A percentile compares a stretch with the other conserved stretches of the same genome.
phyloP scores from a whole-genome alignment of 2,797 vertebrate genomes.

The Smutsia temminckii region DNA sequence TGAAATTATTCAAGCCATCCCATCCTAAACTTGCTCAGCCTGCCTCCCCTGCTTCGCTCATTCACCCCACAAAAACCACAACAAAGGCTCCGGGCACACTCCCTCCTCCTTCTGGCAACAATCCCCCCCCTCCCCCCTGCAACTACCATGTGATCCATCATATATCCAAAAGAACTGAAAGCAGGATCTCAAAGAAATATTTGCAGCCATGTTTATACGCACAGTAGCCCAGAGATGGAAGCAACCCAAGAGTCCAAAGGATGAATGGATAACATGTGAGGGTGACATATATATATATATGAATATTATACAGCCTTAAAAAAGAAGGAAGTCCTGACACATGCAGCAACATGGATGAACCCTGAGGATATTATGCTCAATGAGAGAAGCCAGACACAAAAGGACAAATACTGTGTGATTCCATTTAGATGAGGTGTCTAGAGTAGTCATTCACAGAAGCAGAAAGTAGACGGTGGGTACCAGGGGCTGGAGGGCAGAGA shows the following conservation, averaged over 20 bases:
- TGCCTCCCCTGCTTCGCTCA: not conserved
- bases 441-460: not conserved
- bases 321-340: not conserved
- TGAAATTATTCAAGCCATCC: not conserved
- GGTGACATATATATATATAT: too few species aligned
- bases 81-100: not conserved
- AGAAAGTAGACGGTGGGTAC: not conserved
- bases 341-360: not conserved
- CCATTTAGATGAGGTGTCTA: not conserved
- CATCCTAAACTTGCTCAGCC: not conserved
- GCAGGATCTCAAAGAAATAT: not conserved
- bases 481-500: not conserved
- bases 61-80: not conserved
- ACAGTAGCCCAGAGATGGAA: not conserved
- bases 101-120: not conserved
- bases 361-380: not conserved
- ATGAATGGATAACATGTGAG: not conserved
- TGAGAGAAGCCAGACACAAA: not conserved
- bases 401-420: not conserved
- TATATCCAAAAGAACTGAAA: not conserved
- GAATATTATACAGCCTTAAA: not conserved
- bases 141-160: not conserved
- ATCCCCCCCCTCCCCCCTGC: not conserved
- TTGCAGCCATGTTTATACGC: not conserved
- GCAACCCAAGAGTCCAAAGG: not conserved